Conservation (phyloP, 2,113 vertebrate species). For the Odocoileus virginianus region DNA sequence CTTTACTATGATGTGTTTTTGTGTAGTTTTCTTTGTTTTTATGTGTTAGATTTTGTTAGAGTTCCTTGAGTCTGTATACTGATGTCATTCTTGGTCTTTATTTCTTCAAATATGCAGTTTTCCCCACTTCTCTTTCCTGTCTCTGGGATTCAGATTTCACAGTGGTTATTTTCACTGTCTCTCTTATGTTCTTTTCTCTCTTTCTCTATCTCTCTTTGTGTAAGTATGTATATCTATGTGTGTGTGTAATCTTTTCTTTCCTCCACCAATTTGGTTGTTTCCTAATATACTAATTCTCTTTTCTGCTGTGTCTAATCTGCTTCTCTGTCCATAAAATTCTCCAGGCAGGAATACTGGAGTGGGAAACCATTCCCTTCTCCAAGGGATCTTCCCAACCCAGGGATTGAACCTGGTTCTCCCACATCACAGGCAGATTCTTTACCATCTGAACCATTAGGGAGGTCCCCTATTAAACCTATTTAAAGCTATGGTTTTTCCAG, state of each 20-base stretch:
- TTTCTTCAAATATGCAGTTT: not conserved
- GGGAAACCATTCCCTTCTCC: not conserved
- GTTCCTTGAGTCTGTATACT: not conserved
- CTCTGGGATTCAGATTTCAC: not conserved
- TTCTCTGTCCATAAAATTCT: not conserved
- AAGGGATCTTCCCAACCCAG: not conserved
- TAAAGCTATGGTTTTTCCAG: not conserved
- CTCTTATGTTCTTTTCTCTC: not conserved
- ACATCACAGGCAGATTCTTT: not conserved
- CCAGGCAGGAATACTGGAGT: not conserved
- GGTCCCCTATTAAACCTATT: not conserved
- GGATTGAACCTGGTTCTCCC: not conserved
- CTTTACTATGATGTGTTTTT: not conserved
- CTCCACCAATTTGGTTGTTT: not conserved
- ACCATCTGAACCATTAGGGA: not conserved
- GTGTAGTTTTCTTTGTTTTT: not conserved
- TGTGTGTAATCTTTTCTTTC: not conserved
- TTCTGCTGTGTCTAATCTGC: slow-evolving; percentile 6
- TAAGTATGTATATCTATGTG: too few relatives aligned
- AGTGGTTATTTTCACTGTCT: not conserved
- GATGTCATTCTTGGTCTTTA: not conserved
- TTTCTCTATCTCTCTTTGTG: not conserved
- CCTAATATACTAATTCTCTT: not conserved
- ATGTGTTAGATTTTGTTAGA: not conserved
- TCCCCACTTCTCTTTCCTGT: not conserved